Percentiles rank a stretch among this genome's conserved stretches.
These are phyloP conservation scores for Brachionus calyciflorus DNA, from an alignment of 1,140 invertebrate genomes.

Conservation along the genomic window DNA sequence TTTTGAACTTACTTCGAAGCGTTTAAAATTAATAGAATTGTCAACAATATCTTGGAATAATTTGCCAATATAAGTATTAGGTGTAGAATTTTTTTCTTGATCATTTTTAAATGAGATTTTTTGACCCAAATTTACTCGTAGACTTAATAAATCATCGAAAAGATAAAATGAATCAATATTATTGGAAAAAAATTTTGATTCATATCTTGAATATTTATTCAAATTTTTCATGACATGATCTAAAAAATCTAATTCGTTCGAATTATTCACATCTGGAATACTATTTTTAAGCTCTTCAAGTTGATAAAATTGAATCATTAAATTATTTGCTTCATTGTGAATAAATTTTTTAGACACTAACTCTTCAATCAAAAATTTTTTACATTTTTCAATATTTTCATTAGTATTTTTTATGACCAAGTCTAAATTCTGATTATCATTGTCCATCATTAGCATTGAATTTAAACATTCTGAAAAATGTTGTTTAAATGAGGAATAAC, in stretches of 20 bases:
- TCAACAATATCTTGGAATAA: not conserved
- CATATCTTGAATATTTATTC: not conserved
- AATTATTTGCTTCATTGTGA: not conserved
- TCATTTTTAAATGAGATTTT: not conserved
- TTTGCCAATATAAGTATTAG: not conserved
- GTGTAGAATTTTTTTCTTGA: not conserved
- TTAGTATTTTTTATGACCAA: no score
- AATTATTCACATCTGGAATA: not conserved
- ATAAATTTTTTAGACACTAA: not conserved
- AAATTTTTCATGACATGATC: not conserved
- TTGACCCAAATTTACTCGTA: not conserved
- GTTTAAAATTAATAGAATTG: conserved; percentile 28
- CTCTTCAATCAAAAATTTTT: not conserved
- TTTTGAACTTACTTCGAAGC: not conserved
- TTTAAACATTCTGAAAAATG: no score
- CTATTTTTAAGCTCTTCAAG: not conserved
- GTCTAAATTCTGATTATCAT: no score
- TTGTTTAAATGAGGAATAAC: no score
- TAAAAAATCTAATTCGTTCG: not conserved
- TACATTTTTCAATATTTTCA: not conserved
- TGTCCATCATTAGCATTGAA: no score
- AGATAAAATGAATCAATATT: not conserved
- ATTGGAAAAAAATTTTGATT: not conserved
- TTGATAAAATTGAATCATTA: not conserved
- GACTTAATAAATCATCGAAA: not conserved